phyloP scores from a whole-genome alignment of 1,140 invertebrate species.

The Brachionus paranguensis region DNA sequence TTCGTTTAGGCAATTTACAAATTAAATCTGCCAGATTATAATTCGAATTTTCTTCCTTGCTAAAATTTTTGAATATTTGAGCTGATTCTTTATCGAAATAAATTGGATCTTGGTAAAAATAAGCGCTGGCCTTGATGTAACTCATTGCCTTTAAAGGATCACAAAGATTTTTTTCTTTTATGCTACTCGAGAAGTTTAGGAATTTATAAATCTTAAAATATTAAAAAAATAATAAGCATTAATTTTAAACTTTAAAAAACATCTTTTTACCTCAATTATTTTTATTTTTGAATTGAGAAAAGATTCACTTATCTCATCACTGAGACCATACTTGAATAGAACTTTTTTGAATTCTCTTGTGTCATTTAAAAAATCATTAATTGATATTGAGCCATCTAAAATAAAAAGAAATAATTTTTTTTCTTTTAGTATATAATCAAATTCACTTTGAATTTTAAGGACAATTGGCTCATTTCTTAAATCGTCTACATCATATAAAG shows the following conservation, averaged over 20 bases:
- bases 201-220: slow-evolving; percentile 29
- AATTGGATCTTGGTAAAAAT: not conserved
- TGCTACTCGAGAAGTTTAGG: slow-evolving; percentile 25
- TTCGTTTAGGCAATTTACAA: slow-evolving; percentile 24
- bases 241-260: not conserved
- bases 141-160: slow-evolving; percentile 13
- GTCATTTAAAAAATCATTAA: slow-evolving; percentile 36
- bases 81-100: not conserved
- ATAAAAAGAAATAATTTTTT: not conserved
- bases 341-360: slow-evolving; percentile 16
- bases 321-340: not conserved
- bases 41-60: not conserved
- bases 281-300: slow-evolving; percentile 19
- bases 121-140: slow-evolving; percentile 2
- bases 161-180: slow-evolving; percentile 24
- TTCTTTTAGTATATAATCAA: not conserved
- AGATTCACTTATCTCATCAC: not conserved
- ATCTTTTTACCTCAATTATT: slow-evolving; percentile 21
- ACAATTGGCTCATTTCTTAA: slow-evolving; percentile 28
- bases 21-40: slow-evolving; percentile 25
- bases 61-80: not conserved
- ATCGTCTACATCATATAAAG: slow-evolving; percentile 33
- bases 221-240: not conserved
- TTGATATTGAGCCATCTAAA: slow-evolving; percentile 16
- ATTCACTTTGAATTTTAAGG: slow-evolving; percentile 20